phyloP scores from a whole-genome alignment of 2,113 vertebrate species.

The Oryzias celebensis region DNA sequence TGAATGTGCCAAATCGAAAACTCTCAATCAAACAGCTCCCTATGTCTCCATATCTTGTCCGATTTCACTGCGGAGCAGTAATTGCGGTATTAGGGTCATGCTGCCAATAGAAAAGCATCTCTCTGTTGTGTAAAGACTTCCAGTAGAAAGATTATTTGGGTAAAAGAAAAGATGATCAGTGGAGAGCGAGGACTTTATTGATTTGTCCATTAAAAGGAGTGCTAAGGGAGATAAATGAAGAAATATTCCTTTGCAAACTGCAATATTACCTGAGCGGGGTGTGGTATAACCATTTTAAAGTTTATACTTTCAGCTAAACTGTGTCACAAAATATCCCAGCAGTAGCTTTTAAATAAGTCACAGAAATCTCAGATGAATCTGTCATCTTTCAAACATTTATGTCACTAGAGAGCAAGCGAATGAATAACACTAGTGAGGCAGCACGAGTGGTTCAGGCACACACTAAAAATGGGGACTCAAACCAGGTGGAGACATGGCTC shows the following conservation, averaged over 20 bases:
- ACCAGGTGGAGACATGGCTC: no score
- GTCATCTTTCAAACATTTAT: constrained; percentile 38
- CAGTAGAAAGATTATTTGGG: constrained; percentile 29
- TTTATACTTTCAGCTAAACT: constrained; percentile 54
- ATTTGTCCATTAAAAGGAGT: constrained; percentile 35
- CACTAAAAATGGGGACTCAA: no score
- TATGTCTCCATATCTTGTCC: constrained; percentile 5
- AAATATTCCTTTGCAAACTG: constrained; percentile 35
- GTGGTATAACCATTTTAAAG: constrained; percentile 41
- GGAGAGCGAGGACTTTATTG: constrained; percentile 29
- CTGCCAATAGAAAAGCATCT: constrained; percentile 47
- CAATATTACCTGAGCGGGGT: constrained; percentile 27
- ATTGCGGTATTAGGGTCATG: constrained; percentile 50
- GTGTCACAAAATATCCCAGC: constrained; percentile 39
- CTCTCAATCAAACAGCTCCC: constrained; percentile 1
- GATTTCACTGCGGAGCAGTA: constrained; percentile 24
- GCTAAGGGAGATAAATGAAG: constrained; percentile 39
- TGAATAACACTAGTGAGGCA: constrained; percentile 1
- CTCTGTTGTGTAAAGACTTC: constrained; percentile 37
- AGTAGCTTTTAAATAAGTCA: constrained; percentile 43
- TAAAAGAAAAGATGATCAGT: constrained; percentile 49
- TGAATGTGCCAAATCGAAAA: constrained; percentile 30
- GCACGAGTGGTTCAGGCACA: no score
- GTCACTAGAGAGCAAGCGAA: constrained; percentile 18
- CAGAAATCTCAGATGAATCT: constrained; percentile 32